Percentiles rank a stretch among this genome's conserved stretches.
Evolutionary conservation across 1,140 invertebrate genomes (phyloP).

Genomic region (Pachypsylla venusta): DNA sequence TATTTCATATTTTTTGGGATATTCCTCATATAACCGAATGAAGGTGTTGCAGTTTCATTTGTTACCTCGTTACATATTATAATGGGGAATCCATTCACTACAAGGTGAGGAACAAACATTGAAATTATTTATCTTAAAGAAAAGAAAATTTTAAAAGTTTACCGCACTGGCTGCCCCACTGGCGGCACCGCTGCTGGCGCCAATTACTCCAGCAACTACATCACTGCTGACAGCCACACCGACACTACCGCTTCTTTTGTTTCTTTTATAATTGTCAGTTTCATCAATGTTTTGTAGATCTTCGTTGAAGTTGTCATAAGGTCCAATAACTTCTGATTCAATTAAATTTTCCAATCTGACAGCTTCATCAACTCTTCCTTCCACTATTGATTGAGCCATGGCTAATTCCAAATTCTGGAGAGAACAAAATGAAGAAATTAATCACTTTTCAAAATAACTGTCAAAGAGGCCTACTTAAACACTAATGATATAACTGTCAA

Average conservation of each 20-base stretch:
- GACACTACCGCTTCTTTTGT: background rate
- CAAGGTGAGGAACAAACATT: no score
- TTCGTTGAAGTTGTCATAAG: background rate
- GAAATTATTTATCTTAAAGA: no score
- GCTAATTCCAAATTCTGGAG: background rate
- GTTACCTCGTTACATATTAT: no score
- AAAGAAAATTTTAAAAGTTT: no score
- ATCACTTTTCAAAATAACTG: no score
- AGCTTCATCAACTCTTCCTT: background rate
- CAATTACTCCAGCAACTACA: slow-evolving; percentile 6
- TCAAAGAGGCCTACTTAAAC: no score
- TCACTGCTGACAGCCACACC: background rate
- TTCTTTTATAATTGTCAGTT: background rate
- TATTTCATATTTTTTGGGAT: no score
- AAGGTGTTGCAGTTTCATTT: no score
- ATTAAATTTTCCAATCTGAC: background rate
- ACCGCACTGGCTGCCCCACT: slow-evolving; percentile 6
- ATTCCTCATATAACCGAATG: no score
- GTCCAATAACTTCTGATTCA: slow-evolving; percentile 3
- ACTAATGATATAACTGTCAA: no score
- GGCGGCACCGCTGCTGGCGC: slow-evolving; percentile 1
- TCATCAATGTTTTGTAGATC: background rate
- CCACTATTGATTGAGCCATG: background rate
- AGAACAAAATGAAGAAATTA: no score
- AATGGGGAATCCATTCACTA: no score